A percentile compares a stretch with the other conserved stretches of the same genome.
phyloP scores from a whole-genome alignment of 2,797 vertebrate genomes.

The Danio kyathit region DNA sequence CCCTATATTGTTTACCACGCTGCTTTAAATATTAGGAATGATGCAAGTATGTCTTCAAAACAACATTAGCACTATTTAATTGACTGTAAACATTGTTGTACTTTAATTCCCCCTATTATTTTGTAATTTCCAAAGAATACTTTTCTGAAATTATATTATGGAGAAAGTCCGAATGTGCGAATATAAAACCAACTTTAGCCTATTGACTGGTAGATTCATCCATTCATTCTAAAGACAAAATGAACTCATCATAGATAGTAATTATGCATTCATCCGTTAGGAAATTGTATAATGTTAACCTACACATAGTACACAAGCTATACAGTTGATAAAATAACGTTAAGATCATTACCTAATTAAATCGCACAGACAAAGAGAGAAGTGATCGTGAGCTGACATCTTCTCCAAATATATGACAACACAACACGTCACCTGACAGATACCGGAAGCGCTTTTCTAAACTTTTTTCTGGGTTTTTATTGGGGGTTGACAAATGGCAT shows the following conservation, averaged over 20 bases:
- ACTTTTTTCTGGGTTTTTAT: background rate
- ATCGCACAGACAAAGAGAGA: conserved; percentile 77
- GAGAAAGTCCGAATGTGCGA: too few relatives aligned
- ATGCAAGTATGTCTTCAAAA: too few relatives aligned
- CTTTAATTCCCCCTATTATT: too few relatives aligned
- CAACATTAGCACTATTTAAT: too few relatives aligned
- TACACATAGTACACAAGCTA: background rate
- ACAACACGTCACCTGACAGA: conserved; percentile 48
- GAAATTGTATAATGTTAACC: too few relatives aligned
- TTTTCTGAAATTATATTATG: too few relatives aligned
- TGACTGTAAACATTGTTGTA: too few relatives aligned
- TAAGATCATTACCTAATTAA: conserved; percentile 72
- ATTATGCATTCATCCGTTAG: background rate
- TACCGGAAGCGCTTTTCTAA: conserved; percentile 29
- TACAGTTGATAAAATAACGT: background rate
- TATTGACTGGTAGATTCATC: background rate
- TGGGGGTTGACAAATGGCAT: too few relatives aligned
- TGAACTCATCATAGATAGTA: background rate
- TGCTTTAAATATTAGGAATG: too few relatives aligned
- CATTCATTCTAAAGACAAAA: background rate
- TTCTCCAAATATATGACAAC: conserved; percentile 55
- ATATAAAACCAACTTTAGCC: too few relatives aligned
- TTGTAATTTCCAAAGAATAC: too few relatives aligned
- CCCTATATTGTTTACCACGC: too few relatives aligned
- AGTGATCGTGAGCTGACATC: conserved; percentile 79